These are phyloP conservation scores for Drosophila vallismaia DNA, from an alignment of 2,888 invertebrate species.

Conservation along the genomic window DNA sequence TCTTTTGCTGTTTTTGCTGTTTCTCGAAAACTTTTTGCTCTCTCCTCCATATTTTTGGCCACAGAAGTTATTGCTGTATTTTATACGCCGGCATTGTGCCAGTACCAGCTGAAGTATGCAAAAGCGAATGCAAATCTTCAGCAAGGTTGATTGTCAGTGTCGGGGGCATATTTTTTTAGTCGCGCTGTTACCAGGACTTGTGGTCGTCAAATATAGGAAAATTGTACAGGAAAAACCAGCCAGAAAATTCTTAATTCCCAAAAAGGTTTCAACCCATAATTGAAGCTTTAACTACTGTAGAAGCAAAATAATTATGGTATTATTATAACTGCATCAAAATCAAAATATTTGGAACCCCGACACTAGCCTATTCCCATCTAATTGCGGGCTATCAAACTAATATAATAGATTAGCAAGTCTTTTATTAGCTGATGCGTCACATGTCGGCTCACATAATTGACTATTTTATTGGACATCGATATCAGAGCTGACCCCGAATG, in stretches of 20 bases:
- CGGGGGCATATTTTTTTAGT: slow-evolving; percentile 18
- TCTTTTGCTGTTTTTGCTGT: neutral
- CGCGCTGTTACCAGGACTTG: slow-evolving; percentile 24
- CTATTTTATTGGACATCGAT: neutral
- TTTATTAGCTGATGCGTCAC: slow-evolving; percentile 7
- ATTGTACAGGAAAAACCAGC: neutral
- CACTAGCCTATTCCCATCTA: no score
- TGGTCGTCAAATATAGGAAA: slow-evolving; percentile 3
- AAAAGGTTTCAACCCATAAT: no score
- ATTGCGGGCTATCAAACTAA: neutral
- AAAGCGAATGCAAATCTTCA: slow-evolving; percentile 33
- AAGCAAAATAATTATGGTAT: no score
- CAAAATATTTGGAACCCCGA: no score
- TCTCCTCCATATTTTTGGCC: slow-evolving; percentile 22
- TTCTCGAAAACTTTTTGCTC: slow-evolving; percentile 15
- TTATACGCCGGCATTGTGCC: slow-evolving; percentile 30
- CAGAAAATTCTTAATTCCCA: no score
- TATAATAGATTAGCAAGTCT: slow-evolving; percentile 16
- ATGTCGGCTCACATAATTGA: slow-evolving; percentile 3
- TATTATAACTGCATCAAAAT: no score
- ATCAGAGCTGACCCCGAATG: neutral
- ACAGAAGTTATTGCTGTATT: slow-evolving; percentile 43
- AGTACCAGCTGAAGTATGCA: slow-evolving; percentile 34
- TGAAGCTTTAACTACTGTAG: no score
- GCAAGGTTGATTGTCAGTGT: slow-evolving; percentile 24